phyloP scores from a whole-genome alignment of 2,888 invertebrate genomes.

The Gymnocheta viridis region DNA sequence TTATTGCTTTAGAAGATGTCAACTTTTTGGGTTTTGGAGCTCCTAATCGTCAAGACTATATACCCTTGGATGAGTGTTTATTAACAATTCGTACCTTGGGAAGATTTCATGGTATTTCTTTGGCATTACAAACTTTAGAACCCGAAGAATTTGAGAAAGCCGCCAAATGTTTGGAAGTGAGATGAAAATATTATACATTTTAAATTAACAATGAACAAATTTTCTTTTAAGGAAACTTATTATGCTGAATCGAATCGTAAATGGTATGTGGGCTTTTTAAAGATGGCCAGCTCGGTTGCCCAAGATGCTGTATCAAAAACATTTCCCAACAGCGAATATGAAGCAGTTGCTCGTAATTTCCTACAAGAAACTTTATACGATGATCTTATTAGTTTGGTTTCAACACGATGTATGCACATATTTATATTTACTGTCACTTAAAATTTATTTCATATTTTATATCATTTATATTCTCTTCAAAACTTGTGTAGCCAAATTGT shows the following conservation, averaged over 20 bases:
- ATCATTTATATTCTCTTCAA: not conserved
- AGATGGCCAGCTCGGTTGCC: slow-evolving; percentile 83
- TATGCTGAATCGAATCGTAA: slow-evolving; percentile 83
- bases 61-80: slow-evolving; percentile 83
- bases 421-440: not conserved
- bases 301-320: slow-evolving; percentile 86
- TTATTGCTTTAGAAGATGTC: slow-evolving; percentile 84
- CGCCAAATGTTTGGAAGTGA: slow-evolving; percentile 78
- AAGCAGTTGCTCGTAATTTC: slow-evolving; percentile 84
- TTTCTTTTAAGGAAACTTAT: slow-evolving; percentile 83
- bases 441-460: not conserved
- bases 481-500: slow-evolving; percentile 77
- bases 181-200: not conserved
- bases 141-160: slow-evolving; percentile 83
- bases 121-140: slow-evolving; percentile 84
- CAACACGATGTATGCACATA: slow-evolving; percentile 75
- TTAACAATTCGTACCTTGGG: slow-evolving; percentile 83
- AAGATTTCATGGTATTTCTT: slow-evolving; percentile 84
- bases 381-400: slow-evolving; percentile 81
- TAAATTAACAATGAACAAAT: not conserved
- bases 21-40: slow-evolving; percentile 82
- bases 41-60: slow-evolving; percentile 83
- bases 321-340: slow-evolving; percentile 84
- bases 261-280: slow-evolving; percentile 85
- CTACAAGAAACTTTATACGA: slow-evolving; percentile 83